Evolutionary conservation across 1,140 invertebrate genomes (phyloP).

Genomic region (Drosophila paulistorum): DNA sequence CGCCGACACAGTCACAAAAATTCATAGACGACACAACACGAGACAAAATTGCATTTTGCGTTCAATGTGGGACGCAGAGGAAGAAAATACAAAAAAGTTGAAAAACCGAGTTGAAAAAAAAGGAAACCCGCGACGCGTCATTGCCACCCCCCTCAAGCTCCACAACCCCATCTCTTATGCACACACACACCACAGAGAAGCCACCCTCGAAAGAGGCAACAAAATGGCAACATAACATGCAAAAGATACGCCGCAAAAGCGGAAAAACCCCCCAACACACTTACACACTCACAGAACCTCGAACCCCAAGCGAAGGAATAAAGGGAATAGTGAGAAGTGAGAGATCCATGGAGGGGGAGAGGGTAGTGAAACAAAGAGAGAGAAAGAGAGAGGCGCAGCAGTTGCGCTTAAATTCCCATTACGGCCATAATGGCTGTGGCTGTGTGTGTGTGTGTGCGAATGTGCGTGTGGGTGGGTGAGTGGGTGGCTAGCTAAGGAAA

Average conservation of each 20-base stretch:
- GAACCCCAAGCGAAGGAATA: not conserved
- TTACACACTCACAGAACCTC: not conserved
- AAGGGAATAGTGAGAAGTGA: not conserved
- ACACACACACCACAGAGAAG: not conserved
- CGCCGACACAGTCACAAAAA: conserved; percentile 64
- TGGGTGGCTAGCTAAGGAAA: conserved; percentile 60
- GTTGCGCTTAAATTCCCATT: conserved; percentile 79
- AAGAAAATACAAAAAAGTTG: conserved; percentile 30
- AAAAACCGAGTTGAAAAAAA: conserved; percentile 20
- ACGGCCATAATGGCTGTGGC: conserved; percentile 76
- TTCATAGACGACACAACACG: conserved; percentile 78
- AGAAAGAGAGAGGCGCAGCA: conserved; percentile 59
- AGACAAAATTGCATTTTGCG: conserved; percentile 76
- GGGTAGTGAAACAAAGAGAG: not conserved
- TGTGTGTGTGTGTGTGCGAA: conserved; percentile 41
- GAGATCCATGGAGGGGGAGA: not conserved
- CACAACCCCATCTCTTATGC: not conserved
- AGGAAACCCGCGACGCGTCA: conserved; percentile 45
- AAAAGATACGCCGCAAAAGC: conserved; percentile 79
- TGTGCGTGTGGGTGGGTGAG: conserved; percentile 22
- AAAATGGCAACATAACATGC: conserved; percentile 74
- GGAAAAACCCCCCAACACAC: conserved; percentile 55
- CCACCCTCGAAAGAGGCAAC: conserved; percentile 32
- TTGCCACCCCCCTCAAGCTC: conserved; percentile 23
- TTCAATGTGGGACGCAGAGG: conserved; percentile 65